Percentiles rank a stretch among this genome's conserved stretches.
Evolutionary conservation across 2,888 invertebrate species (phyloP).

Genomic region (Nyleta sp.): DNA sequence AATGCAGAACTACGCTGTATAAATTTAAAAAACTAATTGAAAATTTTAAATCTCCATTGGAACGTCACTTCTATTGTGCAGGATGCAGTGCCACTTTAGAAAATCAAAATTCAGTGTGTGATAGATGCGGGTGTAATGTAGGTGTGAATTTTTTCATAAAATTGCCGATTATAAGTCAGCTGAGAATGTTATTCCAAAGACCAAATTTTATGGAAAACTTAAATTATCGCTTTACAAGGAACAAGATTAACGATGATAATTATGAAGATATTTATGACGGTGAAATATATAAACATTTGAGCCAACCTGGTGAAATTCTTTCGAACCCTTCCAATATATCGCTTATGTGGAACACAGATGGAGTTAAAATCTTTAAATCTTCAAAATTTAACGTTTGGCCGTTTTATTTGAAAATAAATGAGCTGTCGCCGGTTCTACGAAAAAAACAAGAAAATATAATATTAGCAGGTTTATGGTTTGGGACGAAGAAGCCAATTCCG

Average conservation of each 20-base stretch:
- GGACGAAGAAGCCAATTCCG: neutral
- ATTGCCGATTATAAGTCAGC: conserved; percentile 44
- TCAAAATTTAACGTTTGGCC: conserved; percentile 15
- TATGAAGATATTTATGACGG: conserved; percentile 34
- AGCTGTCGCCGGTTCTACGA: neutral
- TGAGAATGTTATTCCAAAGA: conserved; percentile 25
- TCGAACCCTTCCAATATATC: neutral
- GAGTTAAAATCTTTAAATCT: conserved; percentile 3
- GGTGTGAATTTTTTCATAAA: conserved; percentile 42
- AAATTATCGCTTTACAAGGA: conserved; percentile 42
- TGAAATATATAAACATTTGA: conserved; percentile 11
- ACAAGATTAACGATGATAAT: conserved; percentile 12
- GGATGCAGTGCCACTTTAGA: neutral
- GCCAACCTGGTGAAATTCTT: conserved; percentile 9
- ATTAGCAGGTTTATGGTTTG: conserved; percentile 15
- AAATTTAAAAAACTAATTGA: conserved; percentile 14
- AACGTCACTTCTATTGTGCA: conserved; percentile 9
- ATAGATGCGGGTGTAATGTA: neutral
- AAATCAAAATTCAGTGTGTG: neutral
- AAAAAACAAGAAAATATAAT: conserved; percentile 15
- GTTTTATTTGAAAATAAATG: neutral
- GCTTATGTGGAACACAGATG: conserved; percentile 18
- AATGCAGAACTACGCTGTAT: conserved; percentile 4
- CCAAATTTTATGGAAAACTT: conserved; percentile 46
- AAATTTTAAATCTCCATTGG: conserved; percentile 3